Evolutionary conservation across 2,888 invertebrate species (phyloP).

Genomic region (Pseudanteris insignis): DNA sequence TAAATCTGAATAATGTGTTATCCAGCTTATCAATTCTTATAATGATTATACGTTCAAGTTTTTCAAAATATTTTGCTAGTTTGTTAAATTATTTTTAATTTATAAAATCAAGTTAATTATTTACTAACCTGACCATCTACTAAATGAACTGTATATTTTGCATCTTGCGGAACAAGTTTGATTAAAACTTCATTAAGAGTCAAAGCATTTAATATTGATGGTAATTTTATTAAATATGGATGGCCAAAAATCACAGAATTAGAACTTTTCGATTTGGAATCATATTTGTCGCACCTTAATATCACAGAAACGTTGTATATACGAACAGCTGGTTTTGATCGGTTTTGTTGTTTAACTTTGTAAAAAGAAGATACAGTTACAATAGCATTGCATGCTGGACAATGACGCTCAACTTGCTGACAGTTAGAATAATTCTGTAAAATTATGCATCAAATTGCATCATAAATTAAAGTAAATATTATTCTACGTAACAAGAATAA

Average conservation of each 20-base stretch:
- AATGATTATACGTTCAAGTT: not conserved
- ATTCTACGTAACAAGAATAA: too few relatives aligned
- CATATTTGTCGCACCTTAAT: conserved; percentile 68
- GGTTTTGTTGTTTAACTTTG: conserved; percentile 61
- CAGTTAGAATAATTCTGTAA: conserved; percentile 55
- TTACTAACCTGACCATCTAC: conserved; percentile 72
- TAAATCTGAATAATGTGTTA: not conserved
- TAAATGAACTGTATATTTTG: conserved; percentile 68
- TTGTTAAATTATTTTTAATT: not conserved
- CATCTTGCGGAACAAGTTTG: conserved; percentile 66
- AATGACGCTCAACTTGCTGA: conserved; percentile 51
- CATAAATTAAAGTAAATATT: too few relatives aligned
- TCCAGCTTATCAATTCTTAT: not conserved
- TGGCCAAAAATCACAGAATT: conserved; percentile 68
- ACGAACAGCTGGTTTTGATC: conserved; percentile 60
- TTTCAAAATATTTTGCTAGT: not conserved
- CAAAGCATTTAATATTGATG: conserved; percentile 68
- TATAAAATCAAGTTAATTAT: too few relatives aligned
- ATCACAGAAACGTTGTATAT: conserved; percentile 70
- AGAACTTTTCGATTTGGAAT: conserved; percentile 62
- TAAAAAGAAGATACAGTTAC: conserved; percentile 58
- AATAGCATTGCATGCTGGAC: conserved; percentile 56
- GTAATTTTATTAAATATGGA: conserved; percentile 70
- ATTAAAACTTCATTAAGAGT: conserved; percentile 68
- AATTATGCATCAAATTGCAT: conserved; percentile 53